Evolutionary conservation across 2,888 invertebrate species (phyloP), one percentile per base, ranked within the genome.

Genomic region (Tuta absoluta): DNA sequence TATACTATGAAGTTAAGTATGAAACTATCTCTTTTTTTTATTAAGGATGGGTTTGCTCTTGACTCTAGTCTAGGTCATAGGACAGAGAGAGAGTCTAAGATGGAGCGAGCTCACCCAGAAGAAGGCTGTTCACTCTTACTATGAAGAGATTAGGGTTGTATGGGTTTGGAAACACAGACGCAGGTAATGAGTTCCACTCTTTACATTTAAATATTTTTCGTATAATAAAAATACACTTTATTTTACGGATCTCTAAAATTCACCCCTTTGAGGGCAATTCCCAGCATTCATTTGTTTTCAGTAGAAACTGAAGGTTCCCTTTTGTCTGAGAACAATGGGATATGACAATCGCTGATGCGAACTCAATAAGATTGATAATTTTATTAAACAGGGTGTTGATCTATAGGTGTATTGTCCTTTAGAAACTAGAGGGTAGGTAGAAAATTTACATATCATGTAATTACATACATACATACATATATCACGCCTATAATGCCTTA

Each of bases 191-290:
- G n/a, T n/a, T n/a, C n/a, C n/a, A n/a, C n/a, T n/a, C n/a, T n/a
- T n/a, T n/a, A n/a, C n/a, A n/a, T n/a, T n/a, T n/a, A n/a, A n/a
- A 33, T 33, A 8, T 1, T 8, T 33, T 33, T 41, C 41, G 1
- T 41, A 41, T 1, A 41, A 7, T 5, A 4, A 45, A 45, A 1
- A 17, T 4, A n/a, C 33, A 33, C 33, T 4, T 33, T 17, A n/a
- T 45, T 17, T 17, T n/a, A 45, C n/a, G 23, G 23, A 24, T 53
- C 51, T 7, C 51, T 53, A 24, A 53, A 53, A 53, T 24, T 28
- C 33, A 62, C 62, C 62, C 62, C 62, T 62, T 62, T 62, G 49
- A 60, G 45, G 19, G 28, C 14, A 24, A 53, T 53, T 53, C 21
- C 23, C 21, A 53, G 51, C 51, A 24, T 53, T 53, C 11, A 23